A percentile compares a stretch with the other conserved stretches of the same genome.
Evolutionary conservation across 2,797 vertebrate species (phyloP).

Genomic region (Myiotriccus ornatus): DNA sequence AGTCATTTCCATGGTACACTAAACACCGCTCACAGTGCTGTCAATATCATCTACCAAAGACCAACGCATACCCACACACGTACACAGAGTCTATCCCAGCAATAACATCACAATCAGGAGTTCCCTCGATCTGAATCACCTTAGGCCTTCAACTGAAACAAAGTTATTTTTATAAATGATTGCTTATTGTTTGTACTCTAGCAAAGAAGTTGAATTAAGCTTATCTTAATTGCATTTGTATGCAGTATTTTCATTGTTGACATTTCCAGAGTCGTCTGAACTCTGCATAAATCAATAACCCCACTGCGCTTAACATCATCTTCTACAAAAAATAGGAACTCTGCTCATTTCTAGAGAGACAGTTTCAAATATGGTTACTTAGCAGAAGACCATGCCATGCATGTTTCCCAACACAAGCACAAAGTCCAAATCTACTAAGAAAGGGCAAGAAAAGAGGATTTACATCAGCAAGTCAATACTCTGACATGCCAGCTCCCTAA

Average conservation of each 20-base stretch:
- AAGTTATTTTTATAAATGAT: not conserved
- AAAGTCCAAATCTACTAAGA: not conserved
- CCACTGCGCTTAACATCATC: not conserved
- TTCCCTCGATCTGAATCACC: not conserved
- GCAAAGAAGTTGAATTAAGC: not conserved
- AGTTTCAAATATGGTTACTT: not conserved
- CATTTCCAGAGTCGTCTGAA: not conserved
- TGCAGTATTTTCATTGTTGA: not conserved
- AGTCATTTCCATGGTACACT: not conserved
- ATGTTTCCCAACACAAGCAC: not conserved
- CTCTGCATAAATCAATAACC: not conserved
- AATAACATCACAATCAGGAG: not conserved
- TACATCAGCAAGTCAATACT: not conserved
- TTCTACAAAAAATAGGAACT: not conserved
- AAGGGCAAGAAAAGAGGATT: not conserved
- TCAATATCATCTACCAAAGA: not conserved
- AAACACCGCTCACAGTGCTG: not conserved
- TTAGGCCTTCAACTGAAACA: not conserved
- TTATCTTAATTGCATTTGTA: not conserved
- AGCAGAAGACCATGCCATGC: not conserved
- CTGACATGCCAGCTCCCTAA: not conserved
- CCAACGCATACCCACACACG: fast-evolving
- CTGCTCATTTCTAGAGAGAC: not conserved
- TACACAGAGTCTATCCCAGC: not conserved
- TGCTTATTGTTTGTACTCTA: not conserved